Conservation (phyloP, 2,888 invertebrate species). For the Trichopria drosophilae region DNA sequence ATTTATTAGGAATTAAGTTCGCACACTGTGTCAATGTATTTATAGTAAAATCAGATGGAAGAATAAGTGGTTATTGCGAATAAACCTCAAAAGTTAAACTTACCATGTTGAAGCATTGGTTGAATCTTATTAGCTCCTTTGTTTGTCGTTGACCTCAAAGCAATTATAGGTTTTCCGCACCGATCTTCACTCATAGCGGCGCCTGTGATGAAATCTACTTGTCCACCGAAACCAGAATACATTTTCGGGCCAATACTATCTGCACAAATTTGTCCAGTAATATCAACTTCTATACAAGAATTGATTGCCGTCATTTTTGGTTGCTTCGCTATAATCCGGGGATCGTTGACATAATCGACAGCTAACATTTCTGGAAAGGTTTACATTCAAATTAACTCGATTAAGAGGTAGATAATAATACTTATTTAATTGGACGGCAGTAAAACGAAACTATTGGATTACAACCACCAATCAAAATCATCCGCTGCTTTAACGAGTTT, state of each 20-base stretch:
- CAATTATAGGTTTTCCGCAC: conserved; percentile 69
- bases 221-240: conserved; percentile 71
- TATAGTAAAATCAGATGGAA: too few species aligned
- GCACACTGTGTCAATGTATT: too few species aligned
- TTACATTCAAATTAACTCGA: conserved; percentile 11
- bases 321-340: conserved; percentile 77
- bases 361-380: conserved; percentile 80
- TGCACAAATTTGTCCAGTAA: conserved; percentile 90
- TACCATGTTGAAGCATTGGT: conserved; percentile 64
- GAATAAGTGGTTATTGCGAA: neutral
- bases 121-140: conserved; percentile 67
- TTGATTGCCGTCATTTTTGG: conserved; percentile 96
- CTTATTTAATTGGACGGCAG: neutral
- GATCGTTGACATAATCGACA: conserved; percentile 87
- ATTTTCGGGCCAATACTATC: conserved; percentile 86
- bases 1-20: too few species aligned
- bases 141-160: conserved; percentile 64
- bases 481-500: too few species aligned
- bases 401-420: neutral
- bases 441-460: neutral
- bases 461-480: neutral
- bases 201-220: conserved; percentile 70
- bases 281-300: conserved; percentile 91
- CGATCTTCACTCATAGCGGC: conserved; percentile 68
- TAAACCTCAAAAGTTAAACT: neutral